These are phyloP conservation scores for Anoplolepis gracilipes DNA, from an alignment of 1,140 invertebrate species.

Conservation along the genomic window DNA sequence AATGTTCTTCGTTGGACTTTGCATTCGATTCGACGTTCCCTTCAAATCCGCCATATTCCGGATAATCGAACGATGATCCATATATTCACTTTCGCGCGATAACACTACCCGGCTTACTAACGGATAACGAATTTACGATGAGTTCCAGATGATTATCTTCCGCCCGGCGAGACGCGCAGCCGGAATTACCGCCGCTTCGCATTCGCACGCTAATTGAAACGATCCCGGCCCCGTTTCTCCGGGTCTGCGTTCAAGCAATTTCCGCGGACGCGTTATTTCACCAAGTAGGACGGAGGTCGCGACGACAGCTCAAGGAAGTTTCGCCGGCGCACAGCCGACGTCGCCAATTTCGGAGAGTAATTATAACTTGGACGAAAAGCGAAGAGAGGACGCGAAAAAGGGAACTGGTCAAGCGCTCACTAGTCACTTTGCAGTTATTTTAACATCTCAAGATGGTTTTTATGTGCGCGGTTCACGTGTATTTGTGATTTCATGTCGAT, in stretches of 20 bases:
- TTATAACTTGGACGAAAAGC: constrained; percentile 72
- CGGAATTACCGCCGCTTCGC: constrained; percentile 58
- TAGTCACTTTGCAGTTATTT: constrained; percentile 69
- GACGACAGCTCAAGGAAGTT: constrained; percentile 65
- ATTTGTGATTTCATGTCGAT: constrained; percentile 81
- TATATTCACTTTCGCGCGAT: constrained; percentile 18
- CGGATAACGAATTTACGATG: constrained; percentile 54
- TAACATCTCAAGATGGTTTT: constrained; percentile 77
- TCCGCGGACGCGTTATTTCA: constrained; percentile 59
- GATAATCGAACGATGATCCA: constrained; percentile 33
- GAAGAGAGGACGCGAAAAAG: not conserved
- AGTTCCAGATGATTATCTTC: constrained; percentile 59
- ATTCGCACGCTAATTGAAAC: constrained; percentile 65
- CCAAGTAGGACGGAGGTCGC: constrained; percentile 45
- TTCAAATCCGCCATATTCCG: constrained; percentile 28
- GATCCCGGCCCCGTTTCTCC: constrained; percentile 21
- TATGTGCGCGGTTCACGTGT: constrained; percentile 63
- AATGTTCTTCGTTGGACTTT: constrained; percentile 38
- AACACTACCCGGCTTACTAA: constrained; percentile 34
- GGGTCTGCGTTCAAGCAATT: constrained; percentile 33
- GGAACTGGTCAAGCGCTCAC: constrained; percentile 62
- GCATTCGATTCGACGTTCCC: constrained; percentile 29
- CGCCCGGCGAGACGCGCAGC: constrained; percentile 20
- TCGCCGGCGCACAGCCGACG: constrained; percentile 39
- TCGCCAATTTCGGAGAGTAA: constrained; percentile 69